phyloP scores from a whole-genome alignment of 1,140 invertebrate species.

The Heliconius eleuchia region DNA sequence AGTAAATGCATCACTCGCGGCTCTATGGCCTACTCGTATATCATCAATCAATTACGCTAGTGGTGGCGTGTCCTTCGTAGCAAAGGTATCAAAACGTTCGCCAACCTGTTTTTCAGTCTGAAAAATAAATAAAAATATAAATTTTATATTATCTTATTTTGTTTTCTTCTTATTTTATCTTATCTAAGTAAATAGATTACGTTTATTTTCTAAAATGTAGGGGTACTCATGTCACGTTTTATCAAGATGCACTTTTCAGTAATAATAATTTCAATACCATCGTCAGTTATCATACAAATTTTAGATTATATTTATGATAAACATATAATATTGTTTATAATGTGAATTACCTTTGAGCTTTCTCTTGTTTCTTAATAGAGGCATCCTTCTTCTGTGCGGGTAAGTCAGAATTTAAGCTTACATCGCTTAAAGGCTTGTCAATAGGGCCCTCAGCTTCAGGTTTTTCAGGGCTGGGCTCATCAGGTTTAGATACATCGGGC shows the following conservation, averaged over 20 bases:
- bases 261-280: not conserved
- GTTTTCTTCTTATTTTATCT: not conserved
- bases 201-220: not conserved
- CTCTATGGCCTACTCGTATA: not conserved
- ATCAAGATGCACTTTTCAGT: not conserved
- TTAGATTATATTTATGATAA: not conserved
- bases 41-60: conserved; percentile 14
- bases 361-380: conserved; percentile 57
- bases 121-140: conserved; percentile 23
- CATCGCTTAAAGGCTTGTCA: conserved; percentile 54
- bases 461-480: conserved; percentile 31
- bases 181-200: not conserved
- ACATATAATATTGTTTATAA: not conserved
- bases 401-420: conserved; percentile 43
- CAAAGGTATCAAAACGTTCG: conserved; percentile 64
- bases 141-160: not conserved
- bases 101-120: conserved; percentile 70
- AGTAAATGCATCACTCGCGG: conserved; percentile 33
- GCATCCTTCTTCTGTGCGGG: conserved; percentile 62
- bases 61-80: conserved; percentile 68
- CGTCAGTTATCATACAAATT: not conserved
- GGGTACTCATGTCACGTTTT: not conserved
- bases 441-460: conserved; percentile 42
- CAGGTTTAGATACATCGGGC: not conserved
- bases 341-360: conserved; percentile 63